Percentiles rank a stretch among this genome's conserved stretches.
These are phyloP conservation scores for Rhinophrynus dorsalis DNA, from an alignment of 2,797 vertebrate genomes.

Conservation along the genomic window DNA sequence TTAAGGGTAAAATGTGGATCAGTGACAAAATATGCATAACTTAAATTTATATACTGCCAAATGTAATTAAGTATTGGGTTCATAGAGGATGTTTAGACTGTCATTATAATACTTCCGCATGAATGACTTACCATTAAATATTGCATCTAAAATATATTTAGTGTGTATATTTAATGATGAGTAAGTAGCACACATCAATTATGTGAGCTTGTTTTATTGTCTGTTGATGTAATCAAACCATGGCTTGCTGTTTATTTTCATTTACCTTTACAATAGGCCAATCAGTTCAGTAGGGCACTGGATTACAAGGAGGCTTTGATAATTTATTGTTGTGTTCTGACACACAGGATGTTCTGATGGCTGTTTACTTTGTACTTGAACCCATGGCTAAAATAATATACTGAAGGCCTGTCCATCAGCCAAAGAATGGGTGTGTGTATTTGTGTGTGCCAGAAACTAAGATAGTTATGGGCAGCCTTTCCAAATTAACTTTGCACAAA, in stretches of 20 bases:
- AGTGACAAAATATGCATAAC: too few species aligned
- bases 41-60: too few species aligned
- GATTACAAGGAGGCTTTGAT: conserved; percentile 4
- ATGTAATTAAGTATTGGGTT: conserved; percentile 2
- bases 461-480: too few species aligned
- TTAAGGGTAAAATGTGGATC: too few species aligned
- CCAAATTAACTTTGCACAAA: too few species aligned
- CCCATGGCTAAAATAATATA: not conserved
- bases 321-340: conserved; percentile 1
- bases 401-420: too few species aligned
- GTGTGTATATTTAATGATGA: not conserved
- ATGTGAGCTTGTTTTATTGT: conserved; percentile 1
- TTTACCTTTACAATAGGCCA: not conserved
- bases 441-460: too few species aligned
- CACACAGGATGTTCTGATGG: conserved; percentile 2
- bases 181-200: too few species aligned
- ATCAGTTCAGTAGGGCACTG: conserved; percentile 3
- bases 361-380: conserved; percentile 7
- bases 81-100: conserved; percentile 12
- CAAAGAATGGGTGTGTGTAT: too few species aligned
- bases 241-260: conserved; percentile 3
- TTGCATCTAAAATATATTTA: conserved; percentile 13
- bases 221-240: conserved; percentile 5
- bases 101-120: not conserved
- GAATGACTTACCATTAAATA: not conserved